Conservation (phyloP, 2,797 vertebrate genomes). For the Melanogrammus aeglefinus region DNA sequence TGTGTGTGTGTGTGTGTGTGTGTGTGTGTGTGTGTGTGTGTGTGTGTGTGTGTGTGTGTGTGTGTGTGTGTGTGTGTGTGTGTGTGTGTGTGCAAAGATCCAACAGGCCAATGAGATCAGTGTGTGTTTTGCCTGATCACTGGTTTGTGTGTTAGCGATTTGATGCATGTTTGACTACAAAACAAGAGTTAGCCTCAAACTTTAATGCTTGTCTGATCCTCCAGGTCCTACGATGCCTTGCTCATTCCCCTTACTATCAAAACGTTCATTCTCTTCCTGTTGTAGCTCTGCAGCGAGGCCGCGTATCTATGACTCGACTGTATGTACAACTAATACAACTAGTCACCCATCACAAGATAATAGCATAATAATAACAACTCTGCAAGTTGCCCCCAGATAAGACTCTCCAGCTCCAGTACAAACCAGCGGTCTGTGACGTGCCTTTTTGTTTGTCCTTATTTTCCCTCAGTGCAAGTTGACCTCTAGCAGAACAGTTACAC, state of each 20-base stretch:
- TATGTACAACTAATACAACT: not conserved
- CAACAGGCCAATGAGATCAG: too few relatives aligned
- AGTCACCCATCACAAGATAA: not conserved
- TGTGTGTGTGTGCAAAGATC: not conserved
- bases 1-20: not conserved
- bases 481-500: not conserved
- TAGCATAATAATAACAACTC: not conserved
- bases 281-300: not conserved
- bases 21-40: not conserved
- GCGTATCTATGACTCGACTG: not conserved
- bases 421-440: not conserved
- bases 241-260: not conserved
- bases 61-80: constrained; percentile 11
- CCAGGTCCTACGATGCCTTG: not conserved
- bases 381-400: not conserved
- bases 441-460: not conserved
- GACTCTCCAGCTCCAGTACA: not conserved
- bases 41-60: constrained; percentile 1
- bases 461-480: not conserved
- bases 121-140: too few relatives aligned
- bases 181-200: too few relatives aligned
- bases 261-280: not conserved
- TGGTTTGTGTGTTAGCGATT: too few relatives aligned
- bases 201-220: not conserved
- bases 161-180: too few relatives aligned